These are phyloP conservation scores for Phallusia fumigata DNA, from an alignment of 23 tunicate species.

Conservation along the genomic window DNA sequence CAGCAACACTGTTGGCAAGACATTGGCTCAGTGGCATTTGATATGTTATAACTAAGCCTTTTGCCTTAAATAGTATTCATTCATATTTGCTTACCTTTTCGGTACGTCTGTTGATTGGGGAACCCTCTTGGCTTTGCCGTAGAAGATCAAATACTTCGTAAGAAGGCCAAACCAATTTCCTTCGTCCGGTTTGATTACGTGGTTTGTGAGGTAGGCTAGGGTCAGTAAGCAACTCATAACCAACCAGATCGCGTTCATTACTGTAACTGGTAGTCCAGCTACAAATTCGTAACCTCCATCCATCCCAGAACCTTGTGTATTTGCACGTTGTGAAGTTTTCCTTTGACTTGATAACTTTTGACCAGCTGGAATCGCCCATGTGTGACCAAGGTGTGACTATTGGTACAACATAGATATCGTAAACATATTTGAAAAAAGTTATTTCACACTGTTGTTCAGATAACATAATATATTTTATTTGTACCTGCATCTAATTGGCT, in stretches of 20 bases:
- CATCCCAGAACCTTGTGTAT: too few relatives aligned
- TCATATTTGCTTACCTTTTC: neutral
- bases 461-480: neutral
- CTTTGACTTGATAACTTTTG: too few relatives aligned
- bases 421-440: too few relatives aligned
- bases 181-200: neutral
- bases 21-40: too few relatives aligned
- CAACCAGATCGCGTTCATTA: neutral
- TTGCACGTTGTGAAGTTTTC: too few relatives aligned
- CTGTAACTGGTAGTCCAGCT: neutral
- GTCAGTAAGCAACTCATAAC: neutral
- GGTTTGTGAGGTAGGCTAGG: neutral
- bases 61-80: too few relatives aligned
- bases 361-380: too few relatives aligned
- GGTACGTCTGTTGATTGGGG: neutral
- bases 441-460: neutral
- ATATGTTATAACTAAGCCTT: too few relatives aligned
- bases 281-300: neutral
- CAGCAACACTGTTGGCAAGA: too few relatives aligned
- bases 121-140: neutral
- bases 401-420: too few relatives aligned
- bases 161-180: neutral
- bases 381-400: too few relatives aligned
- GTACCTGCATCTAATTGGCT: too few relatives aligned
- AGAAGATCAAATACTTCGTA: neutral